Conservation (phyloP, 2,113 vertebrate genomes). For the Pardalotus punctatus region DNA sequence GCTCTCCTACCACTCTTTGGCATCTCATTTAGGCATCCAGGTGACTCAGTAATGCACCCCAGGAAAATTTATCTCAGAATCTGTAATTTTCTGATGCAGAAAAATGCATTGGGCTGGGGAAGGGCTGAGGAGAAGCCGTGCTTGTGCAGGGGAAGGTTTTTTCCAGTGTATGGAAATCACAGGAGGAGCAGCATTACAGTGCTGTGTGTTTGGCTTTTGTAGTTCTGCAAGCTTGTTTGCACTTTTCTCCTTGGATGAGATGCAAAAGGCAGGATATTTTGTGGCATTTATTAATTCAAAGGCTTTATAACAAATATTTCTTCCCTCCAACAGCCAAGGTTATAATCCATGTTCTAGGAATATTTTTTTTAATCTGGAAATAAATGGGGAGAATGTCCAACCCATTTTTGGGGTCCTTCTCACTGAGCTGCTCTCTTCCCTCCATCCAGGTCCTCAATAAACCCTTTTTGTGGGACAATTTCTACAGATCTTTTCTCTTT, state of each 20-base stretch:
- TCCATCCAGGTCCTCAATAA: neutral
- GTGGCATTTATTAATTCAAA: neutral
- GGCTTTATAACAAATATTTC: neutral
- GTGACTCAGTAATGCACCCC: slow-evolving; percentile 12
- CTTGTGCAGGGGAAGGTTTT: neutral
- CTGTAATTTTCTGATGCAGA: neutral
- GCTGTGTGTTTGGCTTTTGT: neutral
- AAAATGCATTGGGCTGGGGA: neutral
- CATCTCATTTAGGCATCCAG: neutral
- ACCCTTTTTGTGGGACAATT: neutral
- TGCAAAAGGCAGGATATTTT: neutral
- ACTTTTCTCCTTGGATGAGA: neutral
- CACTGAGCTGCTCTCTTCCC: fast-evolving
- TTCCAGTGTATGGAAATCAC: neutral
- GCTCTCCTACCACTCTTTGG: neutral
- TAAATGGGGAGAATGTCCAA: fast-evolving
- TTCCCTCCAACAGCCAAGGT: fast-evolving
- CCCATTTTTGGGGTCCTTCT: neutral
- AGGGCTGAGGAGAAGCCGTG: neutral
- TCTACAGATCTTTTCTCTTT: neutral
- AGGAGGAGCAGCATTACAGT: neutral
- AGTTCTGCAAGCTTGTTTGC: neutral
- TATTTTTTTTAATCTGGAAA: neutral
- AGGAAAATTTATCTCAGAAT: slow-evolving; percentile 13
- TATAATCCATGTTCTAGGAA: neutral